Base-by-base conservation (phyloP, 2,797 vertebrate genomes). In the Lophius americanus region DNA sequence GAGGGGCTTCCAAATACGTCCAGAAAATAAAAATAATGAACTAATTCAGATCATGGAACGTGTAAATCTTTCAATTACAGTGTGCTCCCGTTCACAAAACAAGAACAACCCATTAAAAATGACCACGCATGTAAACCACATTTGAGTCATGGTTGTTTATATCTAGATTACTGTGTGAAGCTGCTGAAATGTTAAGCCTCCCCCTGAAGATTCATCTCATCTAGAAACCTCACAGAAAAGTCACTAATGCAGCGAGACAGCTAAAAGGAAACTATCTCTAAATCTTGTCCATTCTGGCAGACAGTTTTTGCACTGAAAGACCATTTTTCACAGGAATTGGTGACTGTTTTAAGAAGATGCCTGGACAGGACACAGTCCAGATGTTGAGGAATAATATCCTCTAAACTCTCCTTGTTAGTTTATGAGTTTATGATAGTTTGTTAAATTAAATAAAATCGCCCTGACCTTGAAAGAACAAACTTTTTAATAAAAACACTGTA, bases 251-350 rank as follows among this genome's bases (percentile, higher is more conserved):
- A 61, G 14, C 0, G 50, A 78, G 64, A 83, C 78, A 66, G 68
- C 62, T 41, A 84, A 73, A 68, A 83, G 72, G 73, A 88, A 84
- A 88, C 71, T 60, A 58, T 78, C 83, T 84, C 63, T 73, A 80
- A 84, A 79, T 67, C 63, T 71, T 82, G 79, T 82, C 72, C 72
- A 39, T 59, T 84, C 71, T 90, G 84, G 83, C 77, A 78, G 55
- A 60, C 67, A 52, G 66, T 43, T 23, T 23, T 54, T 46, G 53
- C 36, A 43, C 58, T 67, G 37, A 76, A 68, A 73, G 71, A 37
- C 53, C 7, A 53, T 78, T 85, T 81, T 75, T 84, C 66, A 67
- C 42, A 68, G 54, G 66, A 80, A 76, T 66, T 62, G 74, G 75
- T 81, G 84, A 89, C 64, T 70, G 51, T 63, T 67, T 76, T 65